These are phyloP conservation scores for Poecilia picta DNA, from an alignment of 2,797 vertebrate genomes.

Conservation along the genomic window DNA sequence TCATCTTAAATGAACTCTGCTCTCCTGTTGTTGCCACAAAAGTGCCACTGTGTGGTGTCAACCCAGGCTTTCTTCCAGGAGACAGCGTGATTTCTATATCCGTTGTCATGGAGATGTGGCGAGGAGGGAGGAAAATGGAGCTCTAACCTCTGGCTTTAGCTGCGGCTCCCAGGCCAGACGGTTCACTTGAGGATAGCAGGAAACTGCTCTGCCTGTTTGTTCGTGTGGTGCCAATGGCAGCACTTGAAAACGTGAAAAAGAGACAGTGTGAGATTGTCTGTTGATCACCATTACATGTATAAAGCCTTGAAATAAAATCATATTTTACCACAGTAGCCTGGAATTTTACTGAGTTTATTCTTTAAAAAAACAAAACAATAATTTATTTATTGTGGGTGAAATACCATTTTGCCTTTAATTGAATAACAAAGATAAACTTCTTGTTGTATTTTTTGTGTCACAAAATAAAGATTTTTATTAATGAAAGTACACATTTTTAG, in stretches of 20 bases:
- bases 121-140: slow-evolving; percentile 92
- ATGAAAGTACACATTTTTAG: neutral
- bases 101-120: slow-evolving; percentile 97
- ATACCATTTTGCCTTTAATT: neutral
- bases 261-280: slow-evolving; percentile 52
- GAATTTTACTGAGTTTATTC: neutral
- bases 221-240: slow-evolving; percentile 77
- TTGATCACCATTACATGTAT: slow-evolving; percentile 21
- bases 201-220: slow-evolving; percentile 91
- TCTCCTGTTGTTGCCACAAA: slow-evolving; percentile 92
- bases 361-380: neutral
- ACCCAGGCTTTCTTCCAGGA: slow-evolving; percentile 92
- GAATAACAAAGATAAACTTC: neutral
- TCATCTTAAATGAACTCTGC: slow-evolving; percentile 92
- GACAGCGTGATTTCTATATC: slow-evolving; percentile 99
- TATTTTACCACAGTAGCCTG: neutral
- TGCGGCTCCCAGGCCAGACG: slow-evolving; percentile 84
- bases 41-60: slow-evolving; percentile 94
- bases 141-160: slow-evolving; percentile 94
- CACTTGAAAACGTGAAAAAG: slow-evolving; percentile 62
- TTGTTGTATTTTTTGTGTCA: neutral
- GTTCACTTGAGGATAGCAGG: slow-evolving; percentile 90
- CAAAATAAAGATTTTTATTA: neutral
- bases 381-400: neutral
- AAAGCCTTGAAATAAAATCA: neutral